These are phyloP conservation scores for Drosophila cracens DNA, from an alignment of 2,888 invertebrate genomes.

Conservation along the genomic window DNA sequence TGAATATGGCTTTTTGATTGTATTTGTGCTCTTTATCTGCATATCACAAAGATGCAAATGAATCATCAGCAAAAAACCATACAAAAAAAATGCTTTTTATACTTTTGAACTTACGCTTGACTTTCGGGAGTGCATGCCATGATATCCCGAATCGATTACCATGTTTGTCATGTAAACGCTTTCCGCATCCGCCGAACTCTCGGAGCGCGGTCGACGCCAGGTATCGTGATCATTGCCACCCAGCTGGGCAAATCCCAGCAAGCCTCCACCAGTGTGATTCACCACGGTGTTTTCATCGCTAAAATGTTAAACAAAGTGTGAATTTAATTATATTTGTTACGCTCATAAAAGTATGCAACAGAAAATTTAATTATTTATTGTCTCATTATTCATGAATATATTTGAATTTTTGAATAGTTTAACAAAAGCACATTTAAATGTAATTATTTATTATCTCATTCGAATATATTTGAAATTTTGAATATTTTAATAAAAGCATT, in stretches of 20 bases:
- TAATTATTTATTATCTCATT: not conserved
- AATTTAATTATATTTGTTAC: not conserved
- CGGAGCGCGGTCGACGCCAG: slow-evolving; percentile 90
- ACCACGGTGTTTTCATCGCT: slow-evolving; percentile 92
- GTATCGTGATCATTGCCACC: slow-evolving; percentile 88
- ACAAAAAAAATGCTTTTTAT: not conserved
- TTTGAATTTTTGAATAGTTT: not conserved
- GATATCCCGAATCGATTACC: slow-evolving; percentile 84
- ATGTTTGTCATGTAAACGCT: slow-evolving; percentile 88
- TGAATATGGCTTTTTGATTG: slow-evolving; percentile 82
- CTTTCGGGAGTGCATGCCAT: slow-evolving; percentile 84
- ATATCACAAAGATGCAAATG: not conserved
- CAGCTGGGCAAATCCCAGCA: slow-evolving; percentile 83
- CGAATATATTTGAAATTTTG: not conserved
- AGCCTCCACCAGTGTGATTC: slow-evolving; percentile 84
- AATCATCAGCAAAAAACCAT: not conserved
- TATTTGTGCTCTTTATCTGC: slow-evolving; percentile 84
- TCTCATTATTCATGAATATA: not conserved
- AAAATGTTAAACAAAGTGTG: slow-evolving; percentile 54
- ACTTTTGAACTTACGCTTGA: slow-evolving; percentile 83
- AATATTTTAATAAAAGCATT: not conserved
- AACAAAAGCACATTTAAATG: not conserved
- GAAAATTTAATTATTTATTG: not conserved
- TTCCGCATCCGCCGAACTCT: slow-evolving; percentile 92
- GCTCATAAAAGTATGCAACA: slow-evolving; percentile 20